These are phyloP conservation scores for Timandra comae DNA, from an alignment of 2,888 invertebrate genomes.

Conservation along the genomic window DNA sequence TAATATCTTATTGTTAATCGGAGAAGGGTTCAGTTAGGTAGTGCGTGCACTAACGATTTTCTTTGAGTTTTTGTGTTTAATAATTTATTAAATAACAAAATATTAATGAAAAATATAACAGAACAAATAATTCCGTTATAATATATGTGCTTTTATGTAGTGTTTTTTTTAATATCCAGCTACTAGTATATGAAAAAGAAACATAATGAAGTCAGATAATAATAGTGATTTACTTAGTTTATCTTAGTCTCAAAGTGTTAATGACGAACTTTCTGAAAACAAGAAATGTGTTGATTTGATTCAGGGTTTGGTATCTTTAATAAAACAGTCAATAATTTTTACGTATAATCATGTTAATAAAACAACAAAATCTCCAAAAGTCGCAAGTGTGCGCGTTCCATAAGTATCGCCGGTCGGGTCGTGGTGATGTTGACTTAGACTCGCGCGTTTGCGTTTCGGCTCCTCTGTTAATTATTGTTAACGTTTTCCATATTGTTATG, in stretches of 20 bases:
- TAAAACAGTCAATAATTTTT: no score
- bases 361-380: no score
- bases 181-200: not conserved
- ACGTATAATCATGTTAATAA: no score
- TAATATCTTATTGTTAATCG: constrained; percentile 75
- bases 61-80: no score
- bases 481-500: constrained; percentile 38
- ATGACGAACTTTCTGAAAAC: no score
- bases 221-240: no score
- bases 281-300: no score
- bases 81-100: no score
- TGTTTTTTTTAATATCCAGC: not conserved
- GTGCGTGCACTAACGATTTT: constrained; percentile 6
- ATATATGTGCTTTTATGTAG: not conserved
- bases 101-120: no score
- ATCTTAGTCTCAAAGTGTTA: no score
- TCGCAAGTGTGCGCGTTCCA: constrained; percentile 3
- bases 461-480: constrained; percentile 45
- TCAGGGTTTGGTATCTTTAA: no score
- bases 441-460: constrained; percentile 25
- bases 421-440: constrained; percentile 38
- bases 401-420: constrained; percentile 11
- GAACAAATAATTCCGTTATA: not conserved
- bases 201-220: not conserved
- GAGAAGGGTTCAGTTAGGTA: constrained; percentile 17